Evolutionary conservation across 2,797 vertebrate genomes (phyloP).

Genomic region (Phyllotis vaccarum): DNA sequence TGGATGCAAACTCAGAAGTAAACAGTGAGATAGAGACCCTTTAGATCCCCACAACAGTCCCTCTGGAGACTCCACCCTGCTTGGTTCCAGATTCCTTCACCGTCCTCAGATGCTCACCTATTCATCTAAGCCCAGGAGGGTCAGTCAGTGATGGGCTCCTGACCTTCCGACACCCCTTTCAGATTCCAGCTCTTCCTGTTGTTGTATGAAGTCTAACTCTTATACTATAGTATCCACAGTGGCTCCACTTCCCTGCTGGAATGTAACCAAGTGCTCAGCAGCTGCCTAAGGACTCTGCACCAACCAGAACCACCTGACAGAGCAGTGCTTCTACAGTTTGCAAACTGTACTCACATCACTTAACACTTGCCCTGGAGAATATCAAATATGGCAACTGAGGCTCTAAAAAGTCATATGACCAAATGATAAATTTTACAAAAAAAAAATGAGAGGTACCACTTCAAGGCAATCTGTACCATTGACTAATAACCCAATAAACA

Average conservation of each 20-base stretch:
- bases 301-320: slow-evolving; percentile 34
- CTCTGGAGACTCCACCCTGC: neutral
- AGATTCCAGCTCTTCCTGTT: neutral
- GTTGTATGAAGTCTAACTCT: neutral
- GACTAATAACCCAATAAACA: slow-evolving; percentile 61
- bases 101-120: neutral
- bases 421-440: neutral
- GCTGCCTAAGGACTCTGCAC: neutral
- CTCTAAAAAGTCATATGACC: slow-evolving; percentile 51
- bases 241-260: slow-evolving; percentile 25
- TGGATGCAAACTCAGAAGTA: neutral
- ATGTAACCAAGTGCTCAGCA: neutral
- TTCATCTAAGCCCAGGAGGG: neutral
- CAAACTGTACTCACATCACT: slow-evolving; percentile 15
- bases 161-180: neutral
- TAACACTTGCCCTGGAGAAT: neutral
- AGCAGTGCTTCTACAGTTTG: neutral
- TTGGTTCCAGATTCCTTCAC: neutral
- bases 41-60: neutral
- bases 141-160: neutral
- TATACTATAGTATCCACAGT: neutral
- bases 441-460: slow-evolving; percentile 17
- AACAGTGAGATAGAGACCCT: neutral
- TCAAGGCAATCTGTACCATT: neutral
- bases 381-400: slow-evolving; percentile 71